Base-by-base conservation (phyloP, 1,140 invertebrate species). In the Brachionus sp. region DNA sequence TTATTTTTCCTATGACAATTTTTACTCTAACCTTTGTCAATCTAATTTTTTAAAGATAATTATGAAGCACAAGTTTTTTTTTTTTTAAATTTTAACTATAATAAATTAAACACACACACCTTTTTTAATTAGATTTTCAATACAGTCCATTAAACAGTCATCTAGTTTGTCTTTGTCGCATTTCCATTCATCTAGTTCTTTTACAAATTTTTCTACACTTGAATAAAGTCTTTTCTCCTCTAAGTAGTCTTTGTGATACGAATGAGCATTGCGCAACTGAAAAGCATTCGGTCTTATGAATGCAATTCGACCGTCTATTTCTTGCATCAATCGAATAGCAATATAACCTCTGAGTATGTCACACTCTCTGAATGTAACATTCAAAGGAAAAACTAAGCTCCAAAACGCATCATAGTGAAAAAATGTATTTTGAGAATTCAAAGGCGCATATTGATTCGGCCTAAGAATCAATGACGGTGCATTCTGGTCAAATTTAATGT, bases 331-430 rank as follows among this genome's bases (percentile, higher is more conserved):
- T 19, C 84, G 66, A 68, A 87, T 86, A 3, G 87, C 84, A 84
- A 86, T 88, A 82, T 88, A 88, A 3, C 86, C 86, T 70, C 87
- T 46, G 85, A 86, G 88, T 39, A 88, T 88, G 82, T 88, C 87
- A 35, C 83, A 85, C 10, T 85, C 85, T 73, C 87, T 42, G 73
- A 87, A 87, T 12, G 86, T 84, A 7, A 86, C 86, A 9, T 85
- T 84, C 6, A 83, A 85, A 10, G 87, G 87, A 9, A 88, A 77
- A 33, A 88, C 39, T 46, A 88, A 44, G 10, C 84, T 84, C 86
- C 86, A 88, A 39, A 88, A 87, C 13, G 87, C 87, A 13, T 85
- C 70, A 25, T 85, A 82, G 62, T 84, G 84, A 83, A 86, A 88
- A 16, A 88, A 53, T 6, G 87, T 88, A 82, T 88, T 88, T 83